phyloP scores from a whole-genome alignment of 2,113 vertebrate species.

The Cyanoramphus novaezelandiae region DNA sequence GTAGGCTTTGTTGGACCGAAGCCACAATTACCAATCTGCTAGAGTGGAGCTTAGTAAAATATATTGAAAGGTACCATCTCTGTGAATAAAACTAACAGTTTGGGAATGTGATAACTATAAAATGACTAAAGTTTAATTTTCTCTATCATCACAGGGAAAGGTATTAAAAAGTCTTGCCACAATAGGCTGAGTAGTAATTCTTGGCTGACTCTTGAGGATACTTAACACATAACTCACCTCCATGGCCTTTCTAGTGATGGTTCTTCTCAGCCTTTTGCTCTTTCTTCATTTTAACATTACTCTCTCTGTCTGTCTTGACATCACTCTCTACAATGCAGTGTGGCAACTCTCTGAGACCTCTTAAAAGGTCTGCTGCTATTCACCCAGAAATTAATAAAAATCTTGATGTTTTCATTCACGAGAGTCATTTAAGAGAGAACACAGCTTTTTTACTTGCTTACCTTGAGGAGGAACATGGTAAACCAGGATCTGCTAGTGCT shows the following conservation, averaged over 20 bases:
- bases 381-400: neutral
- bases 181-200: neutral
- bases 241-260: neutral
- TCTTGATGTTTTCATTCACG: neutral
- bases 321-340: neutral
- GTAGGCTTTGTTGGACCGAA: neutral
- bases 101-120: slow-evolving; percentile 12
- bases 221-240: neutral
- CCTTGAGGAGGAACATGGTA: neutral
- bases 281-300: neutral
- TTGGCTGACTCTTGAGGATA: neutral
- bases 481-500: neutral
- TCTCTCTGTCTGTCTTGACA: neutral
- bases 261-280: neutral
- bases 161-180: neutral
- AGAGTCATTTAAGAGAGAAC: neutral
- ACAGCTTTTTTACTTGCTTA: neutral
- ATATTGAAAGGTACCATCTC: neutral
- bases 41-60: neutral
- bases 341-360: neutral
- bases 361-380: neutral
- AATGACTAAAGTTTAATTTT: slow-evolving; percentile 25
- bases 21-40: slow-evolving; percentile 1
- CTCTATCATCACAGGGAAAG: neutral
- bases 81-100: slow-evolving; percentile 23